phyloP scores from a whole-genome alignment of 2,888 invertebrate species.

The Ormyrus pomaceus region DNA sequence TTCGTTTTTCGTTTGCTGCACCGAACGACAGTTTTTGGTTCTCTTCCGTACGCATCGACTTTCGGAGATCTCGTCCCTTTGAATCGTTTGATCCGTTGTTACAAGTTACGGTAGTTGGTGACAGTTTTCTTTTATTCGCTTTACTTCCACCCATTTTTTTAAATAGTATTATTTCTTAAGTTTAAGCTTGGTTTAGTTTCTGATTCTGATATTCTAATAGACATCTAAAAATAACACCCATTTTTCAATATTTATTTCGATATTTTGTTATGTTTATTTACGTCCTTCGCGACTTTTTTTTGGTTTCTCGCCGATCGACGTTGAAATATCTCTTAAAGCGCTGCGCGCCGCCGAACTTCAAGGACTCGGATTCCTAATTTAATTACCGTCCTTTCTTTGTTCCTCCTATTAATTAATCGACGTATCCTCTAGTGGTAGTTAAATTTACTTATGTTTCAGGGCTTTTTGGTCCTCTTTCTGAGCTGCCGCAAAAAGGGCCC shows the following conservation, averaged over 20 bases:
- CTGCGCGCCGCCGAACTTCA: constrained; percentile 59
- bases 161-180: constrained; percentile 55
- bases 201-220: constrained; percentile 75
- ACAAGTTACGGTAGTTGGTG: constrained; percentile 60
- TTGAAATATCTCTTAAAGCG: constrained; percentile 67
- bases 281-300: constrained; percentile 23
- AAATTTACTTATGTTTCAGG: constrained; percentile 36
- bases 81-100: constrained; percentile 63
- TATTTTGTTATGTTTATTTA: constrained; percentile 68
- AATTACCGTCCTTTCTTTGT: constrained; percentile 54
- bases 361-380: constrained; percentile 52
- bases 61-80: constrained; percentile 54
- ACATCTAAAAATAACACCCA: constrained; percentile 76
- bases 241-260: constrained; percentile 70
- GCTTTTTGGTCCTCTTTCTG: constrained; percentile 20
- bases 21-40: constrained; percentile 18
- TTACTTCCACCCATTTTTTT: constrained; percentile 56
- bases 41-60: constrained; percentile 12
- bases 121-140: constrained; percentile 54
- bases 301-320: constrained; percentile 43
- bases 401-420: constrained; percentile 6
- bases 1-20: constrained; percentile 1
- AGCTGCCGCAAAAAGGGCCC: constrained; percentile 18
- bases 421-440: neutral
- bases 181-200: constrained; percentile 70